A percentile compares a stretch with the other conserved stretches of the same genome.
These are phyloP conservation scores for Mongoloraphidia duomilia DNA, from an alignment of 2,888 invertebrate species.

Conservation along the genomic window DNA sequence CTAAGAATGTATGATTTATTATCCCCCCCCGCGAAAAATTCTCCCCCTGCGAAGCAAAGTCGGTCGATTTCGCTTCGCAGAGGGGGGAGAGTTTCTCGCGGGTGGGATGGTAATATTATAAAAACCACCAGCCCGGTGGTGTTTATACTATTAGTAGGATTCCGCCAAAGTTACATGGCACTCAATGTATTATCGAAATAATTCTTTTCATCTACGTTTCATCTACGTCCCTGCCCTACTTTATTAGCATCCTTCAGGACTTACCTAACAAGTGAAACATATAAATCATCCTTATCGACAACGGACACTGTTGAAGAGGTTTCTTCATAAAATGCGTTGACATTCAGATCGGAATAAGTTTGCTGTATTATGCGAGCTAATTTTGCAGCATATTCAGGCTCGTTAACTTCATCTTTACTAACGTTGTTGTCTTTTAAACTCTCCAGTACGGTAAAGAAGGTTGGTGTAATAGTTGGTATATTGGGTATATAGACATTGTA, in stretches of 20 bases:
- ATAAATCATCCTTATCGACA: slow-evolving; percentile 49
- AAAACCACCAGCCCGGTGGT: too few relatives aligned
- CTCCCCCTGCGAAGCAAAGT: too few relatives aligned
- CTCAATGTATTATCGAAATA: too few relatives aligned
- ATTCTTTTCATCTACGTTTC: too few relatives aligned
- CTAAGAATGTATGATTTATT: too few relatives aligned
- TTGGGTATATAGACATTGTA: slow-evolving; percentile 26
- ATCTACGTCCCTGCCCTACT: too few relatives aligned
- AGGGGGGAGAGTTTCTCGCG: too few relatives aligned
- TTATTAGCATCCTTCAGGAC: slow-evolving; percentile 16
- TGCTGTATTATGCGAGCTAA: slow-evolving; percentile 22
- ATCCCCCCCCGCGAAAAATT: too few relatives aligned
- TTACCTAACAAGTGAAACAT: slow-evolving; percentile 54
- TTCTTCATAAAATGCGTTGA: slow-evolving; percentile 26
- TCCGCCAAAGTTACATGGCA: too few relatives aligned
- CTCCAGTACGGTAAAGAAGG: slow-evolving; percentile 22
- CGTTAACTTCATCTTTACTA: slow-evolving; percentile 16
- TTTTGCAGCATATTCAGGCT: slow-evolving; percentile 20
- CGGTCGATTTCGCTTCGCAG: too few relatives aligned
- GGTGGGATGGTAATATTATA: too few relatives aligned
- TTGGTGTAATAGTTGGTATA: slow-evolving; percentile 21
- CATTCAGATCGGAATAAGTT: slow-evolving; percentile 21
- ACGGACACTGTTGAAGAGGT: slow-evolving; percentile 45
- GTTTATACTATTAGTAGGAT: too few relatives aligned
- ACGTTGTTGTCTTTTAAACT: slow-evolving; percentile 22